phyloP scores from a whole-genome alignment of 2,888 invertebrate species.

The Phengaris arion region DNA sequence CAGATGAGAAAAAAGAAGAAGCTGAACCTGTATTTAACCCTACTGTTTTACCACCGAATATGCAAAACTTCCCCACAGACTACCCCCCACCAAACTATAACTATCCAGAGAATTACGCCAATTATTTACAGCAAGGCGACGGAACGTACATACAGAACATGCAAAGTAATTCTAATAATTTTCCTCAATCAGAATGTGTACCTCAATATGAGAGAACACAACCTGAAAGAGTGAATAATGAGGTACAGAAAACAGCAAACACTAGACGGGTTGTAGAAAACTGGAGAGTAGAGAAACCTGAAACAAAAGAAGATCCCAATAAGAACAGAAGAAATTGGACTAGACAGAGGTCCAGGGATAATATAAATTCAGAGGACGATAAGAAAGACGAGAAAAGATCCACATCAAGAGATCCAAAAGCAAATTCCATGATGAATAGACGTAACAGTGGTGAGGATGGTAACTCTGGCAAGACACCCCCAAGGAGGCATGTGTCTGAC shows the following conservation, averaged over 20 bases:
- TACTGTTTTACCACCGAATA: constrained; percentile 54
- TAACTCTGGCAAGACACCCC: constrained; percentile 48
- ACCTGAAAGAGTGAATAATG: constrained; percentile 60
- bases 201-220: constrained; percentile 43
- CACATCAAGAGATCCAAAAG: constrained; percentile 46
- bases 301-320: constrained; percentile 54
- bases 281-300: constrained; percentile 63
- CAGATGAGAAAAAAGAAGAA: constrained; percentile 60
- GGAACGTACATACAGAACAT: constrained; percentile 66
- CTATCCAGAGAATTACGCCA: constrained; percentile 50
- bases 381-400: constrained; percentile 44
- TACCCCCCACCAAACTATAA: constrained; percentile 58
- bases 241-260: constrained; percentile 55
- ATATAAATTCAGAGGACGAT: constrained; percentile 55
- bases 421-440: constrained; percentile 46
- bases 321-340: constrained; percentile 61
- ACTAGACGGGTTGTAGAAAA: constrained; percentile 58
- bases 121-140: constrained; percentile 69
- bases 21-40: constrained; percentile 59
- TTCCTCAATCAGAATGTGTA: constrained; percentile 51
- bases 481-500: constrained; percentile 60
- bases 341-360: constrained; percentile 60
- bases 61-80: constrained; percentile 49
- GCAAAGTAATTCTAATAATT: constrained; percentile 48
- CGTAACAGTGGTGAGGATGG: constrained; percentile 55